These are phyloP conservation scores for Acrocephalus scirpaceus DNA, from an alignment of 2,797 vertebrate genomes.

Conservation along the genomic window DNA sequence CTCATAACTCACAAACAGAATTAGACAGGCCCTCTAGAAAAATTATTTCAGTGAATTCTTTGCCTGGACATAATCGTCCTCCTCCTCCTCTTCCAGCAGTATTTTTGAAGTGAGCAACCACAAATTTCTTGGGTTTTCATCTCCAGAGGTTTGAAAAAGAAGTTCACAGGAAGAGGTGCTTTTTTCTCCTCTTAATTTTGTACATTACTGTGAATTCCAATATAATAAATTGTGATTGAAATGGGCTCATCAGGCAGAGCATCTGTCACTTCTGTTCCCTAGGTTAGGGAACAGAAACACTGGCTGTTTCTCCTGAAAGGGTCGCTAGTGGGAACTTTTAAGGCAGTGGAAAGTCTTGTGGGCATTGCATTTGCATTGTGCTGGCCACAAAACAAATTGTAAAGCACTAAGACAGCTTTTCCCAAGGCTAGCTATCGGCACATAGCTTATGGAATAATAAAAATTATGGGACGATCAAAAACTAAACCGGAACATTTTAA, in stretches of 20 bases:
- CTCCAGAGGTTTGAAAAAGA: not conserved
- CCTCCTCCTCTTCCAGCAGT: not conserved
- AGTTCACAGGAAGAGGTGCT: not conserved
- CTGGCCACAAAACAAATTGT: not conserved
- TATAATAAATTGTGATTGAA: not conserved
- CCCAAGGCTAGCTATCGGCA: not conserved
- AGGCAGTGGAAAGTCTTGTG: not conserved
- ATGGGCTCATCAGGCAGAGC: not conserved
- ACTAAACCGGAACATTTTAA: not conserved
- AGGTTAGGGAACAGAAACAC: not conserved
- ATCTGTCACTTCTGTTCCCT: not conserved
- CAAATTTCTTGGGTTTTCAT: not conserved
- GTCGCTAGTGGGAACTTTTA: not conserved
- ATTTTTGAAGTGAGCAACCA: constrained; percentile 25
- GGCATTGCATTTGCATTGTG: not conserved
- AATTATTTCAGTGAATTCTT: constrained; percentile 14
- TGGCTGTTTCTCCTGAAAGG: not conserved
- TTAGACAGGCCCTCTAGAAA: not conserved
- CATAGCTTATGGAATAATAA: not conserved
- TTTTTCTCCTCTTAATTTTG: not conserved
- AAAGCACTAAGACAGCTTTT: not conserved
- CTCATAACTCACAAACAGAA: not conserved
- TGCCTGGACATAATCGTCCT: not conserved
- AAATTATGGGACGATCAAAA: not conserved
- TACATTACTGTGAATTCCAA: not conserved